Evolutionary conservation across 2,888 invertebrate genomes (phyloP), one percentile per base, ranked within the genome.

Genomic region (Tricholauxania praeusta): DNA sequence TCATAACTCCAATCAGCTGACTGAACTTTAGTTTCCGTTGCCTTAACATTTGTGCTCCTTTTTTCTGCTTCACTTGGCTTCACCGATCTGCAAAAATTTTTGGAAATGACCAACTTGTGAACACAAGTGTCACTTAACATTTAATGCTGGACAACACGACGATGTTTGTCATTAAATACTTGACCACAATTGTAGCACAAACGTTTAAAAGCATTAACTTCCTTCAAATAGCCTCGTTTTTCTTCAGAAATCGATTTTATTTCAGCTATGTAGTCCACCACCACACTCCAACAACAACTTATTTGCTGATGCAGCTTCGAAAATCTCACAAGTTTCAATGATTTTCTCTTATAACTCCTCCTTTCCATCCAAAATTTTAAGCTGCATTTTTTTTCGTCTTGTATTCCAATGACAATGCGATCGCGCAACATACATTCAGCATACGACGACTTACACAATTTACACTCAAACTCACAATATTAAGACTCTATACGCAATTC

Each of bases 401-500:
- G 53, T 53, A 53, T 17, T 7, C 53, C 53, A 14, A 53, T 17
- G 17, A 53, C 17, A 12, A 53, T 53, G n/a, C 53, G n/a, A 14
- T 53, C 53, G n/a, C 53, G 53, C 17, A 53, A 17, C 53, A 53
- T 53, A 17, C 53, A 10, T 15, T 53, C 53, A 53, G 53, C 53
- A 10, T n/a, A 53, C 17, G 53, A 53, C 53, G 17, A 6, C 1
- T 53, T 15, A 53, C 53, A 53, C 8, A 7, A 15, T 17, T 17
- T 19, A 19, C 53, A 53, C 19, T 63, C 64, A 48, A 49, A 64
- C 17, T 64, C 64, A 10, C 71, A 71, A 14, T 48, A 71, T 63
- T 71, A 53, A 53, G 64, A 49, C n/a, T 71, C 64, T 19, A 17
- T 71, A n/a, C 49, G 57, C 62, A 71, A 57, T 10, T 39, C 71